phyloP scores from a whole-genome alignment of 2,113 vertebrate genomes.

The Dissostichus mawsoni region DNA sequence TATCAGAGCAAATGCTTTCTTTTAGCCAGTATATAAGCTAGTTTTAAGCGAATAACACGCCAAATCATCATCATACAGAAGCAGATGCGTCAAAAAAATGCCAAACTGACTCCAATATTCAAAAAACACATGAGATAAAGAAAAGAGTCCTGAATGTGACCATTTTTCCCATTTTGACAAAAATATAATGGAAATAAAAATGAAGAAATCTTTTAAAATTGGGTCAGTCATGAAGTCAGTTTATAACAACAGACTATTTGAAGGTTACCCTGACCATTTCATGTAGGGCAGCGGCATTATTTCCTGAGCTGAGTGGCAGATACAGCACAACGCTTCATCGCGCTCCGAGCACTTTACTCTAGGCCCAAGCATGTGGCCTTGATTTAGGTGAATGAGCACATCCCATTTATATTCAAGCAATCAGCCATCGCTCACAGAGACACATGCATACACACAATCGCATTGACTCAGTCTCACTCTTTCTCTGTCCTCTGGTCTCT shows the following conservation, averaged over 20 bases:
- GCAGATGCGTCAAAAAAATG: no score
- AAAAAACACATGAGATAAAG: not conserved
- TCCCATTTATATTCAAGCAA: conserved; percentile 78
- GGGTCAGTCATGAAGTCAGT: conserved; percentile 40
- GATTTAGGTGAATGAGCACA: conserved; percentile 80
- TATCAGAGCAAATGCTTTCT: no score
- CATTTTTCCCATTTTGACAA: not conserved
- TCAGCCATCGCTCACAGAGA: conserved; percentile 67
- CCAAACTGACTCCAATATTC: no score
- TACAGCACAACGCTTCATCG: conserved; percentile 66
- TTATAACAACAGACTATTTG: conserved; percentile 55
- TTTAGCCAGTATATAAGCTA: no score
- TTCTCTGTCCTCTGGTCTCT: conserved; percentile 20
- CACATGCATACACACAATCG: conserved; percentile 47
- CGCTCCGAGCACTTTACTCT: conserved; percentile 58
- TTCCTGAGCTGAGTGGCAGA: conserved; percentile 71
- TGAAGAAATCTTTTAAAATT: conserved; percentile 26
- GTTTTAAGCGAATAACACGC: no score
- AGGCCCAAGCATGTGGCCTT: conserved; percentile 75
- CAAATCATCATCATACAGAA: no score
- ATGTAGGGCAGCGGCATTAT: conserved; percentile 62
- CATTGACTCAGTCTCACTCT: conserved; percentile 24
- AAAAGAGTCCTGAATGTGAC: not conserved
- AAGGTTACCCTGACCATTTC: conserved; percentile 68
- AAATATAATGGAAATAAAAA: conserved; percentile 4